Base-by-base conservation (phyloP, 2,888 invertebrate species). In the Margaritifera margaritifera region DNA sequence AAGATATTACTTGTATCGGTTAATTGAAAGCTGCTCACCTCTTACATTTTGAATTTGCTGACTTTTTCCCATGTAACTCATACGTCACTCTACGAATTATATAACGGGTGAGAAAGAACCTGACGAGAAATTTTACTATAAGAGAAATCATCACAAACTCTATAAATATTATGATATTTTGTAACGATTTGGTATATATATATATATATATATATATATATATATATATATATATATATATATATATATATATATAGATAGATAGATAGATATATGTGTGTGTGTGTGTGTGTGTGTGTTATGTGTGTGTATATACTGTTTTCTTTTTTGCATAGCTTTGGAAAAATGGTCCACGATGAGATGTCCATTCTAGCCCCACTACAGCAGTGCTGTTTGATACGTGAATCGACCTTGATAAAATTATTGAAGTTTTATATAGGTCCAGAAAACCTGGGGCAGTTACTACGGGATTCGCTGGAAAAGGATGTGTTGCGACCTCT, bases 351-450 rank as follows among this genome's bases (percentile, higher is more conserved):
- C 4, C 59, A 58, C 4, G 77, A 77, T 57, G 77, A 74, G 57
- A 64, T 68, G 54, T 77, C 77, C 8, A 77, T 77, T 24, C 55
- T 77, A 20, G 65, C 68, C 1, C 77, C 74, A 51, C 63, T 77
- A 20, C 58, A 61, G n/a, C 77, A 77, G 57, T 77, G 77, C 42
- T 77, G 77, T 54, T 27, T 55, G 27, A 62, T 72, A 18, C 59
- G 76, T 3, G 57, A 72, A 58, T 77, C 76, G 0, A 77, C 76
- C 18, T 65, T 77, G 31, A 42, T 67, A 53, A 77, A 77, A 59
- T 61, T 77, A 18, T 31, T 69, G 1, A 74, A 74, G 54, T 52
- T 74, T 15, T 74, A 77, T 58, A 62, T 69, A 57, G 76, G 76
- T 2, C 76, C 76, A 18, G 72, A 72, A 54, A 64, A 72, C 56